A percentile compares a stretch with the other conserved stretches of the same genome.
These are phyloP conservation scores for Drosophila carrolli DNA, from an alignment of 1,140 invertebrate genomes.

Conservation along the genomic window DNA sequence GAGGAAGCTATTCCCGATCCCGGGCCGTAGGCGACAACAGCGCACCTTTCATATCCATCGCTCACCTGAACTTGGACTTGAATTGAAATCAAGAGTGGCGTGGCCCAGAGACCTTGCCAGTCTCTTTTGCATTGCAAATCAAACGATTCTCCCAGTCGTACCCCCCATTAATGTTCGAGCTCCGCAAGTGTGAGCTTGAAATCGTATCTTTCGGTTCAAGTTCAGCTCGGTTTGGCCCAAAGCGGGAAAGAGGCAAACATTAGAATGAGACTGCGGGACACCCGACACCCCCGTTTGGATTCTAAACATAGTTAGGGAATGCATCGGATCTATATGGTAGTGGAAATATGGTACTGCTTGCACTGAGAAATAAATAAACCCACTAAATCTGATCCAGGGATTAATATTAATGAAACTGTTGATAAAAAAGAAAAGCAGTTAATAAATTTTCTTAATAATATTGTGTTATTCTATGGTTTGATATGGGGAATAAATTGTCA, in stretches of 20 bases:
- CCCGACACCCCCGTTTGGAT: slow-evolving; percentile 5
- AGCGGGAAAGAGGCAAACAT: slow-evolving; percentile 16
- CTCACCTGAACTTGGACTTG: slow-evolving; percentile 47
- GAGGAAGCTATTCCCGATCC: slow-evolving; percentile 15
- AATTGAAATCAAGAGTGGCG: slow-evolving; percentile 48
- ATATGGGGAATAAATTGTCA: too few relatives aligned
- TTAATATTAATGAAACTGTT: too few relatives aligned
- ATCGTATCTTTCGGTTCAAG: slow-evolving; percentile 71
- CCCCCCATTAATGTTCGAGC: slow-evolving; percentile 9
- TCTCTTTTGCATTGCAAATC: slow-evolving; percentile 43
- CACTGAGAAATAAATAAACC: slow-evolving; percentile 1
- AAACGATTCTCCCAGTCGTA: slow-evolving; percentile 30
- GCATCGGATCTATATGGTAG: background rate
- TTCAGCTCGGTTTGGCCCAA: slow-evolving; percentile 51
- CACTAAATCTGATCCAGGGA: too few relatives aligned
- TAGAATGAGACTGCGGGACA: slow-evolving; percentile 24
- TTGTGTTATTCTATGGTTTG: too few relatives aligned
- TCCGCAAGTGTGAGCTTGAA: slow-evolving; percentile 52
- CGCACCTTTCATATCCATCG: slow-evolving; percentile 18
- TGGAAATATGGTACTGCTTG: background rate
- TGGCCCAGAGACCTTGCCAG: slow-evolving; percentile 39
- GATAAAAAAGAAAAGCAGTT: too few relatives aligned
- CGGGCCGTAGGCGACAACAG: slow-evolving; percentile 21
- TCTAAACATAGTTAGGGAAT: slow-evolving; percentile 2
- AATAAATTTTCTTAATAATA: too few relatives aligned